A percentile compares a stretch with the other conserved stretches of the same genome.
Evolutionary conservation across 2,113 vertebrate species (phyloP).

Genomic region (Ploceus nigricollis): DNA sequence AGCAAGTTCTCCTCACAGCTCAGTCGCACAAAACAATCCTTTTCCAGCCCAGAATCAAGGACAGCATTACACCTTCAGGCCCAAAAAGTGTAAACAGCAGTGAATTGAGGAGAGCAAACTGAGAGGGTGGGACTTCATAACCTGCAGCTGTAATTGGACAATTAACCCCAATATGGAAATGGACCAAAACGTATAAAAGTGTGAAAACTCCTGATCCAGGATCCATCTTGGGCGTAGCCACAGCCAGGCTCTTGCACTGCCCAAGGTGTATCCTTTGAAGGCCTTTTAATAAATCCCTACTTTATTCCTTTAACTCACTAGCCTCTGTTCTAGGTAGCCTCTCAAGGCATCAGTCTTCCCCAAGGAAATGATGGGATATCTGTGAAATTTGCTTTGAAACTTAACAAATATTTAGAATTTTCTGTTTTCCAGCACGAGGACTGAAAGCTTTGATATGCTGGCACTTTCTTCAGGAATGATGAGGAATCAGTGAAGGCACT

Average conservation of each 20-base stretch:
- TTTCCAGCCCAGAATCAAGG: neutral
- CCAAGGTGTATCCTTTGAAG: neutral
- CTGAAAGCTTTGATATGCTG: neutral
- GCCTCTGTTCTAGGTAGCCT: neutral
- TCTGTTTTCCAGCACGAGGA: neutral
- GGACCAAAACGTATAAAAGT: neutral
- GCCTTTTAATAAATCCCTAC: neutral
- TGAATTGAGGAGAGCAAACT: neutral
- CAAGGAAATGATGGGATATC: neutral
- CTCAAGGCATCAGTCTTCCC: neutral
- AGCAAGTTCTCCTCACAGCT: neutral
- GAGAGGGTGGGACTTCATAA: no score
- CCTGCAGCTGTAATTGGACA: neutral
- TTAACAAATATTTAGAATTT: neutral
- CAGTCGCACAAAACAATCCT: neutral
- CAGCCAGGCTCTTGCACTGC: accelerated
- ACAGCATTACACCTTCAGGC: neutral
- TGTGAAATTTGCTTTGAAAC: neutral
- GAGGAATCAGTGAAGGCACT: neutral
- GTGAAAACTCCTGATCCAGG: neutral
- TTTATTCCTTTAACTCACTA: neutral
- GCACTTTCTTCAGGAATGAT: neutral
- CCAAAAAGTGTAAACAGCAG: neutral
- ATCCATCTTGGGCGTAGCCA: neutral
- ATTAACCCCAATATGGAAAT: neutral